A percentile compares a stretch with the other conserved stretches of the same genome.
These are phyloP conservation scores for Bombus affinis DNA, from an alignment of 1,140 invertebrate genomes.

Conservation along the genomic window DNA sequence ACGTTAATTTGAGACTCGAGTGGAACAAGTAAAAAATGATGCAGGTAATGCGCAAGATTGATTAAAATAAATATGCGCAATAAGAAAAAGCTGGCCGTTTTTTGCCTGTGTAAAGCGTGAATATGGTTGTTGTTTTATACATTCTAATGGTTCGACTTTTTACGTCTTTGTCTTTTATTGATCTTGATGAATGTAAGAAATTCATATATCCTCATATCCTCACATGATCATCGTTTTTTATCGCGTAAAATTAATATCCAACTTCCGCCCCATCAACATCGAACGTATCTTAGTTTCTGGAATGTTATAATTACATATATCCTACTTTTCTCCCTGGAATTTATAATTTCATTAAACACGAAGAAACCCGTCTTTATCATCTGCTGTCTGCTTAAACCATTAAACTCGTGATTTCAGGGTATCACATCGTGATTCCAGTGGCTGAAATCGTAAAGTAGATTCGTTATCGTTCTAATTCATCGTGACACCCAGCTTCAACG, in stretches of 20 bases:
- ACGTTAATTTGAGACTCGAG: too few relatives aligned
- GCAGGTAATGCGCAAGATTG: not conserved
- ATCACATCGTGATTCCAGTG: too few relatives aligned
- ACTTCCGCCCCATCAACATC: too few relatives aligned
- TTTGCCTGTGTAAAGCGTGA: not conserved
- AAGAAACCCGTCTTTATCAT: not conserved
- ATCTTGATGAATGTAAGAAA: too few relatives aligned
- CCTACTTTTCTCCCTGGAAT: not conserved
- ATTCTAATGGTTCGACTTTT: not conserved
- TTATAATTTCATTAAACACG: not conserved
- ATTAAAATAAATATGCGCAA: not conserved
- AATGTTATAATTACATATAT: not conserved
- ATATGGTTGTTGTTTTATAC: not conserved
- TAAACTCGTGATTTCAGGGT: too few relatives aligned
- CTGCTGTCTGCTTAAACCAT: too few relatives aligned
- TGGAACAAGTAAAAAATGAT: too few relatives aligned
- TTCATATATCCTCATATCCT: too few relatives aligned
- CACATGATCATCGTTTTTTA: too few relatives aligned
- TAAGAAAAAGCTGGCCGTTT: not conserved
- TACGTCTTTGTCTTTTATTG: too few relatives aligned
- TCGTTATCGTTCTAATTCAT: slow-evolving; percentile 27
- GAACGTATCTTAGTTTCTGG: not conserved
- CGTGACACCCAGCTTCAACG: not conserved
- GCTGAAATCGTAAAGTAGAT: too few relatives aligned
- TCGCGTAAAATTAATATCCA: too few relatives aligned